Evolutionary conservation across 1,140 invertebrate species (phyloP).

Genomic region (Arctopsyche grandis): DNA sequence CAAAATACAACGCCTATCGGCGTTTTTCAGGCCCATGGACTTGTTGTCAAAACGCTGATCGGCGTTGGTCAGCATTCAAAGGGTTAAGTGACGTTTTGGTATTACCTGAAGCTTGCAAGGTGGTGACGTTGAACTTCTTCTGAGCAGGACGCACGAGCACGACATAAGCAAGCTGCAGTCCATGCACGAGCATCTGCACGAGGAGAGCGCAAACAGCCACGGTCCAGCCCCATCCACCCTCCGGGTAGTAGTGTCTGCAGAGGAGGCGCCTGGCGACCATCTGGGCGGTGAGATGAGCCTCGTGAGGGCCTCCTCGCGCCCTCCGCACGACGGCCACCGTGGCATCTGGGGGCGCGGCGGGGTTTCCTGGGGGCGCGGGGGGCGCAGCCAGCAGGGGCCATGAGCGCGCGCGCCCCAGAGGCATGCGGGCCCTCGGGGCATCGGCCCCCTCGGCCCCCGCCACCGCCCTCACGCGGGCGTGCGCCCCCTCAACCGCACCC

Average conservation of each 20-base stretch:
- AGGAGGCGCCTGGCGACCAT: slow-evolving; percentile 54
- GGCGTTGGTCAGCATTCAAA: too few relatives aligned
- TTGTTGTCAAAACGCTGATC: too few relatives aligned
- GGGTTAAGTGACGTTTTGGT: neutral
- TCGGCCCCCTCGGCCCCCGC: neutral
- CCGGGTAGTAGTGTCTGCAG: slow-evolving; percentile 78
- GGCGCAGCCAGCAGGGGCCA: slow-evolving; percentile 49
- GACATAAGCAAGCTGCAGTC: slow-evolving; percentile 71
- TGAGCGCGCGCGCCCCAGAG: slow-evolving; percentile 46
- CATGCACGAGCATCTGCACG: slow-evolving; percentile 73
- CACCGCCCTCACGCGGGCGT: neutral
- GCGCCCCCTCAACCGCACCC: neutral
- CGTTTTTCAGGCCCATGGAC: too few relatives aligned
- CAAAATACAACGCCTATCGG: too few relatives aligned
- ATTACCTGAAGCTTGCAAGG: slow-evolving; percentile 51
- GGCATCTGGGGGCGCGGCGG: neutral
- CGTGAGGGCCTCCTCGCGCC: neutral
- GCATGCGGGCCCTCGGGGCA: slow-evolving; percentile 1
- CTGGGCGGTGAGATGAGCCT: slow-evolving; percentile 35
- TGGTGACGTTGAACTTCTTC: slow-evolving; percentile 61
- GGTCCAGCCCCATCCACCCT: slow-evolving; percentile 85
- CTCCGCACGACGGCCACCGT: neutral
- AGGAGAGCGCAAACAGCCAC: slow-evolving; percentile 74
- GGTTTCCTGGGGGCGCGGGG: neutral
- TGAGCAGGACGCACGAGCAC: slow-evolving; percentile 65